Conservation (phyloP, 2,888 invertebrate species). For the Agrochola lychnidis region DNA sequence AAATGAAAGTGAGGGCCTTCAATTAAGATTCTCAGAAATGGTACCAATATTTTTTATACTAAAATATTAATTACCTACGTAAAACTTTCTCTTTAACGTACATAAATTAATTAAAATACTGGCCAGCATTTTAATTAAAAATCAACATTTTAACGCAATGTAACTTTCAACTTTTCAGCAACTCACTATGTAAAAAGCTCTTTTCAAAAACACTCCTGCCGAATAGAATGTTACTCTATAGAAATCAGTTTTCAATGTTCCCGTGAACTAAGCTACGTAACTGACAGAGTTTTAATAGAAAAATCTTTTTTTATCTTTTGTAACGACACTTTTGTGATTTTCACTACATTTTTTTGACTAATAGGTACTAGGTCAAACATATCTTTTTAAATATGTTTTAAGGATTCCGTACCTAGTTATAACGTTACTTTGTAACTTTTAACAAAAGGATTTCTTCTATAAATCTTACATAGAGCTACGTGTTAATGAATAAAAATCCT, state of each 20-base stretch:
- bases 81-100: background rate
- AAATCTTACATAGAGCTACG: background rate
- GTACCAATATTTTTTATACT: background rate
- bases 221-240: conserved; percentile 14
- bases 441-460: background rate
- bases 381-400: background rate
- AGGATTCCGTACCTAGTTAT: background rate
- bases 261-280: background rate
- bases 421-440: background rate
- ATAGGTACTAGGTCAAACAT: no score
- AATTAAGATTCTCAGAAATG: conserved; percentile 10
- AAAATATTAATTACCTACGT: background rate
- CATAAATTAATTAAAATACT: no score
- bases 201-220: conserved; percentile 10
- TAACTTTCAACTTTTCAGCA: background rate
- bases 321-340: background rate
- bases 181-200: background rate
- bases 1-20: background rate
- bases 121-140: conserved; percentile 26
- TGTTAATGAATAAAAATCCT: background rate
- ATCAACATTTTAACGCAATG: no score
- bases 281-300: conserved; percentile 36
- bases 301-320: background rate
- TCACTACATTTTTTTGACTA: background rate
- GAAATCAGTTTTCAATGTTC: conserved; percentile 32